Evolutionary conservation across 1,140 invertebrate species (phyloP).

Genomic region (Battus philenor): DNA sequence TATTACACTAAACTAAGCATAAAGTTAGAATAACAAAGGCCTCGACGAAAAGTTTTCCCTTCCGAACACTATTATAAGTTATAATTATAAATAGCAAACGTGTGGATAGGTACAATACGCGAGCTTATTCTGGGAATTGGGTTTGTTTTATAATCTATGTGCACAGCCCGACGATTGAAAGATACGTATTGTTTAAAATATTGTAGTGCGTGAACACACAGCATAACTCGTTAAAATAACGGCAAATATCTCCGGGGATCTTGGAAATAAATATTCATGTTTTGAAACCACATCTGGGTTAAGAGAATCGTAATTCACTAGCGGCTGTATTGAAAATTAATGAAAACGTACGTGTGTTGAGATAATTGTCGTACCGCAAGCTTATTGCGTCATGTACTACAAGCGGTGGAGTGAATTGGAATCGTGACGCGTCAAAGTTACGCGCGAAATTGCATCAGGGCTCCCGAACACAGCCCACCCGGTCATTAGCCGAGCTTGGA

Average conservation of each 20-base stretch:
- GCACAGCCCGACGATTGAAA: constrained; percentile 40
- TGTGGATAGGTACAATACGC: constrained; percentile 63
- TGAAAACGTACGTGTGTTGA: constrained; percentile 24
- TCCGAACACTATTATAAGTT: constrained; percentile 37
- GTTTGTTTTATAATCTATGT: constrained; percentile 52
- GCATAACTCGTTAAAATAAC: constrained; percentile 32
- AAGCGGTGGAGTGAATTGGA: constrained; percentile 12
- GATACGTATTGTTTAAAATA: constrained; percentile 34
- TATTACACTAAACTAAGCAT: constrained; percentile 27
- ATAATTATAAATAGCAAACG: constrained; percentile 71
- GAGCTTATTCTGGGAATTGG: constrained; percentile 61
- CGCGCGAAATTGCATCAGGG: constrained; percentile 18
- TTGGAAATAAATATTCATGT: constrained; percentile 30
- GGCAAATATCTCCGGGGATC: constrained; percentile 28
- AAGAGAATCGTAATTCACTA: constrained; percentile 32
- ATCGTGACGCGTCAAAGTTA: constrained; percentile 21
- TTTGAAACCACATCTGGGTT: constrained; percentile 36
- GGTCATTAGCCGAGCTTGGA: constrained; percentile 19
- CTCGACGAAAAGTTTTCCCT: constrained; percentile 36
- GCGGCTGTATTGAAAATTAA: constrained; percentile 28
- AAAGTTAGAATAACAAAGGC: constrained; percentile 23
- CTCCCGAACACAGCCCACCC: constrained; percentile 24
- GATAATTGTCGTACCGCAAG: constrained; percentile 14
- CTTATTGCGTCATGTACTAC: constrained; percentile 7
- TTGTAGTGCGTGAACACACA: constrained; percentile 26